These are phyloP conservation scores for Eurystomus glaucurus DNA, from an alignment of 2,797 vertebrate species.

Conservation along the genomic window DNA sequence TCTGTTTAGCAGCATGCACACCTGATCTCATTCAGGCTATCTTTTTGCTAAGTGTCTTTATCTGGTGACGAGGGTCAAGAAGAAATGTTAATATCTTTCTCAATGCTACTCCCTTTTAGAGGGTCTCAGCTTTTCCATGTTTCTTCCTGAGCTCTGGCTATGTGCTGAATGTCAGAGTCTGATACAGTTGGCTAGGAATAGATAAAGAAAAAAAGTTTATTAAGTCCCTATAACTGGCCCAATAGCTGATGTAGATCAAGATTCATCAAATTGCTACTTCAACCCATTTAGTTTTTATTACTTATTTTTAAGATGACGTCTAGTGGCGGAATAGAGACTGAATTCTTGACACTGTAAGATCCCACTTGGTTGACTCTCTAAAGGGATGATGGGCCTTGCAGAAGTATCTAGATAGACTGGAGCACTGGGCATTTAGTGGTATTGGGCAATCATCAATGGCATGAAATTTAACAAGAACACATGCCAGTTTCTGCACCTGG, in stretches of 20 bases:
- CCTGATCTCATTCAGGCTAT: neutral
- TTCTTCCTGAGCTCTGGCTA: neutral
- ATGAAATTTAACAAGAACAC: neutral
- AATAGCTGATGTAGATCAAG: neutral
- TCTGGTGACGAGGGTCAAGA: neutral
- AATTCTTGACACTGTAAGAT: neutral
- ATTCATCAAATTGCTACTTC: neutral
- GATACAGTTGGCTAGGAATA: rapidly evolving
- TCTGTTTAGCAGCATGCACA: neutral
- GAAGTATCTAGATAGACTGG: no score
- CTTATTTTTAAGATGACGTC: neutral
- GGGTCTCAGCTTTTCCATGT: rapidly evolving
- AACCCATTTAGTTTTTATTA: neutral
- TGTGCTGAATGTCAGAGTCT: neutral
- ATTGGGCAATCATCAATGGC: rapidly evolving
- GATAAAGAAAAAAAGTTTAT: rapidly evolving
- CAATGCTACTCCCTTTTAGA: neutral
- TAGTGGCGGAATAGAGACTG: neutral
- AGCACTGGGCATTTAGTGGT: neutral
- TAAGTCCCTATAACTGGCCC: neutral
- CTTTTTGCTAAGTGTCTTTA: neutral
- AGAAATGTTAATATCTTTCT: neutral
- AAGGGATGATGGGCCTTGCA: rapidly evolving
- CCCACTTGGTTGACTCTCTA: rapidly evolving
- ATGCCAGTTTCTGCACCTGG: neutral